Base-by-base conservation (phyloP, 2,113 vertebrate genomes). In the Cettia cetti region DNA sequence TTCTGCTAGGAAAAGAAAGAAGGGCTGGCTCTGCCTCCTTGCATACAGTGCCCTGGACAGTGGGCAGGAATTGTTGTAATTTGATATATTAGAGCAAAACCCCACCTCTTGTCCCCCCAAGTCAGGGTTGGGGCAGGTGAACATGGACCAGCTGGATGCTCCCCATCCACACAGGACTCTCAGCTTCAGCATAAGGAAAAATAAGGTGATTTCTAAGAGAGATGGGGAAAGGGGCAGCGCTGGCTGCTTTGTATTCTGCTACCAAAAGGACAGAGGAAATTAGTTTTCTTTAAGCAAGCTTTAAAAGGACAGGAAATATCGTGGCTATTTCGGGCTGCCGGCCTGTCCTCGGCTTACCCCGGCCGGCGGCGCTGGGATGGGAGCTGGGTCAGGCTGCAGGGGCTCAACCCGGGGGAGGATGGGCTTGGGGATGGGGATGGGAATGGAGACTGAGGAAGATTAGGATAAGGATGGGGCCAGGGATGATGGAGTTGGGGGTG, bases 241-340 rank as follows among this genome's bases (percentile, higher is more conserved):
- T 24, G 68, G 26, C 82, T 82, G 92, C 63, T 96, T 94, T 83
- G 57, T 85, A 83, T 88, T 91, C 96, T 71, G 68, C 61, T 86
- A 6, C 76, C 0, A 1, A 42, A 9, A 27, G 75, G 71, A 78
- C 53, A 56, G 86, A 96, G 95, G 96, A 96, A 96, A 97, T 94
- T 45, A 61, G 53, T 88, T 95, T 95, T 78, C 80, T 91, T 57
- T 39, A 89, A 88, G 94, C 15, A 76, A 91, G 90, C 50, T 76
- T 66, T 59, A 82, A 92, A 96, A 94, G 89, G 68, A 75, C 91
- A 94, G 94, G 96, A 96, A 95, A 92, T 94, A 92, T 27, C 4
- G 21, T 50, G 86, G 70, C 75, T 90, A 19, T 91, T 91, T 87
- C 0, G 0, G 82, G 82, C 85, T 40, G 70, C 49, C 18, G 22